Percentiles rank a stretch among this genome's conserved stretches.
Conservation (phyloP, 2,797 vertebrate species). For the Halcyon smyrnensis region DNA sequence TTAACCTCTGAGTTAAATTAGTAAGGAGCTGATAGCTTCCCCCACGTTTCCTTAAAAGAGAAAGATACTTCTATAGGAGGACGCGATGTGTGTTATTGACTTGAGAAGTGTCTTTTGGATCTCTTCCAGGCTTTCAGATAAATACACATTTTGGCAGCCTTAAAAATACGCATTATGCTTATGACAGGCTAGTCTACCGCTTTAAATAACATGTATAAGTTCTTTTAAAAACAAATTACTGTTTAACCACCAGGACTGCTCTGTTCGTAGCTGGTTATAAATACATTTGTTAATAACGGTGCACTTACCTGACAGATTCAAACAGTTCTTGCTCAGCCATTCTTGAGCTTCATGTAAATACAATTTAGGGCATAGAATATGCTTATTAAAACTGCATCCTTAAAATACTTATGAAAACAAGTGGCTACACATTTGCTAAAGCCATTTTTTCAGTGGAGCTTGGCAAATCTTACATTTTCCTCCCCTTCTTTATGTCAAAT, state of each 20-base stretch:
- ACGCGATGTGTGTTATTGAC: neutral
- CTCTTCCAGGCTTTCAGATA: conserved; percentile 3
- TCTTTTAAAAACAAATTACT: conserved; percentile 17
- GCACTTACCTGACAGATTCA: neutral
- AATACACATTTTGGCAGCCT: neutral
- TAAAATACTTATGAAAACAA: conserved; percentile 42
- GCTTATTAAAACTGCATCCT: neutral
- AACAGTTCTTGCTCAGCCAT: neutral
- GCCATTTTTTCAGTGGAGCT: conserved; percentile 15
- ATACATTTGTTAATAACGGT: neutral
- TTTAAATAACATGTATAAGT: neutral
- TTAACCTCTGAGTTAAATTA: neutral
- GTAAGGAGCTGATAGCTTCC: neutral
- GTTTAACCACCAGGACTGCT: neutral
- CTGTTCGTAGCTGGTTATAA: neutral
- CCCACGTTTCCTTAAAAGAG: neutral
- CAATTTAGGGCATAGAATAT: neutral
- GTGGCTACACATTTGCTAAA: neutral
- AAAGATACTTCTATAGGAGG: neutral
- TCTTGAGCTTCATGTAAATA: neutral
- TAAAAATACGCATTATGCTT: conserved; percentile 4
- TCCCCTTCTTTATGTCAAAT: conserved; percentile 18
- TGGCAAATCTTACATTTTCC: conserved; percentile 27
- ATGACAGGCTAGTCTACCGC: neutral
- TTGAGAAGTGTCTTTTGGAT: conserved; percentile 4